Evolutionary conservation across 2,888 invertebrate genomes (phyloP).

Genomic region (Aspidiotus destructor): DNA sequence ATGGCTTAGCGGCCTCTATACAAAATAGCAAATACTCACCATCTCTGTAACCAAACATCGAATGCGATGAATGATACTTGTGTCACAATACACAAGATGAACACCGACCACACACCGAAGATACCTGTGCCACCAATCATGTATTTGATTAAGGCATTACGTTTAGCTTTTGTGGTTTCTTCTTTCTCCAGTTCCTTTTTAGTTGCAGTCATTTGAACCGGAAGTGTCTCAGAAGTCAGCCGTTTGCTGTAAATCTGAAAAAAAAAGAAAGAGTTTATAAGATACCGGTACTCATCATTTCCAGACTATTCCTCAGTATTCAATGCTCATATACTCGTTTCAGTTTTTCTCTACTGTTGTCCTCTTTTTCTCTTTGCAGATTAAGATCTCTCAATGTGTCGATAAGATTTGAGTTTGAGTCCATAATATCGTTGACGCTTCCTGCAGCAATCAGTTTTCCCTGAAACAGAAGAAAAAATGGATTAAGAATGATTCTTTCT

Average conservation of each 20-base stretch:
- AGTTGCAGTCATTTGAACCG: background rate
- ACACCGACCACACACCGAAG: conserved; percentile 3
- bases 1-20: too few relatives aligned
- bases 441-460: background rate
- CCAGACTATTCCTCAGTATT: background rate
- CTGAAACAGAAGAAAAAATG: background rate
- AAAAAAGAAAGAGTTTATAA: too few relatives aligned
- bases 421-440: background rate
- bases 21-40: conserved; percentile 36
- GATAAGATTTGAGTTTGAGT: background rate
- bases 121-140: conserved; percentile 14
- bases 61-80: conserved; percentile 41
- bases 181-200: conserved; percentile 25
- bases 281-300: too few relatives aligned
- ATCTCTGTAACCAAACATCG: conserved; percentile 44
- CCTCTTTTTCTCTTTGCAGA: background rate
- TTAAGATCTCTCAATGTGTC: background rate
- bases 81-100: conserved; percentile 39
- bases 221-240: too few relatives aligned
- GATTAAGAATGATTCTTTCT: too few relatives aligned
- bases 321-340: background rate
- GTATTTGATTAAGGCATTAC: conserved; percentile 12
- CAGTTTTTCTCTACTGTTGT: background rate
- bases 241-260: too few relatives aligned
- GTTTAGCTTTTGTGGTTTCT: conserved; percentile 8